Evolutionary conservation across 2,113 vertebrate genomes (phyloP), one percentile per base, ranked within the genome.

Genomic region (Aldabrachelys gigantea): DNA sequence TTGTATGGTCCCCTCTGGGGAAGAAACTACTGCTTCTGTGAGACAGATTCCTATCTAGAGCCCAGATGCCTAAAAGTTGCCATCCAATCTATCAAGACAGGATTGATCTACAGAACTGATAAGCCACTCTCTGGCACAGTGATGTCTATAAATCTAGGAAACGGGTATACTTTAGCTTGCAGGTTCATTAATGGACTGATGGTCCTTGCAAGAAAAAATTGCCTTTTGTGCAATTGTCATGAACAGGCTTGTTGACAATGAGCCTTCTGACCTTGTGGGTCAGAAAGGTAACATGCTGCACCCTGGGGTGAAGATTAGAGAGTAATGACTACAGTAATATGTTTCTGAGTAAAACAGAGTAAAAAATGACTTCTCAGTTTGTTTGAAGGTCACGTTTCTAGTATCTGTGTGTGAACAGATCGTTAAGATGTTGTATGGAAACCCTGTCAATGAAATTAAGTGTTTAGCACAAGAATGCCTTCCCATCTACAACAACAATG

Each of bases 161-260:
- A 95, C 10, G 94, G 93, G 94, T 97, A 91, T 76, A 89, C 89
- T 83, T 82, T n/a, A 93, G 91, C 91, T 91, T 94, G 75, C 1
- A 2, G 94, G 83, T 94, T 98, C 96, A 91, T 96, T 96, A 96
- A 87, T 90, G 94, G 95, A 90, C 88, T 19, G 29, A 93, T 94
- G 95, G 97, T 83, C 96, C 97, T 97, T 96, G 95, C 96, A 95
- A 97, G 89, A 95, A 95, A 95, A 95, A 81, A 97, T 89, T 94
- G 94, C 86, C 93, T 97, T 95, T 92, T 84, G 93, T 93, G 95
- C 91, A 94, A 62, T 92, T 94, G 96, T 96, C 97, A 95, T 87
- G 94, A 96, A 88, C 88, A 87, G 93, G 54, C 97, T 96, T 96
- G 98, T 97, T 98, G 97, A 94, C 91, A 75, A 82, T 38, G 95